These are phyloP conservation scores for Eublepharis macularius DNA, from an alignment of 2,113 vertebrate species.

Conservation along the genomic window DNA sequence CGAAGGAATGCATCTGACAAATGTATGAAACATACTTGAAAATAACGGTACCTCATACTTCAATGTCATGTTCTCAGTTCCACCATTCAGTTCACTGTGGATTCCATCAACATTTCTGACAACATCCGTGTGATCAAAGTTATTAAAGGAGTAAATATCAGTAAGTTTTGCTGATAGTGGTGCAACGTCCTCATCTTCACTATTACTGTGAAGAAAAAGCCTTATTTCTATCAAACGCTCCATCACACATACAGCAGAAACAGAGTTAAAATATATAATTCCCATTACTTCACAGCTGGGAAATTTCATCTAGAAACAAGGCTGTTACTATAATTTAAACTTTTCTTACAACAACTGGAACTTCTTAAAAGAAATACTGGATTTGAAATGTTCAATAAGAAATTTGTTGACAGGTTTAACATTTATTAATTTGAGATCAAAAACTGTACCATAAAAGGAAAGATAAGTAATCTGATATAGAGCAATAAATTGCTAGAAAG, in stretches of 20 bases:
- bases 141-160: conserved; percentile 88
- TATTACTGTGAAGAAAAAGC: conserved; percentile 68
- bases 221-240: conserved; percentile 31
- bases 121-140: conserved; percentile 82
- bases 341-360: no score
- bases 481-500: no score
- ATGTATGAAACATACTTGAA: not conserved
- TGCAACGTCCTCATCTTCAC: conserved; percentile 90
- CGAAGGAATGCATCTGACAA: not conserved
- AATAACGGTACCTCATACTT: conserved; percentile 83
- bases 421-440: no score
- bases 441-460: no score
- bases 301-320: not conserved
- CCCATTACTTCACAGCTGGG: not conserved
- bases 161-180: conserved; percentile 88
- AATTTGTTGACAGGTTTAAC: no score
- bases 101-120: conserved; percentile 88
- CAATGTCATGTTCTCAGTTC: conserved; percentile 81
- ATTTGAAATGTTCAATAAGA: no score
- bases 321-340: not conserved
- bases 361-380: not conserved
- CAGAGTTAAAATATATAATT: not conserved
- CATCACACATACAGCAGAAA: not conserved
- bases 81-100: conserved; percentile 85
- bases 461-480: no score